Percentiles rank a stretch among this genome's conserved stretches.
Conservation (phyloP, 1,140 invertebrate species). For the Drosophila erecta region DNA sequence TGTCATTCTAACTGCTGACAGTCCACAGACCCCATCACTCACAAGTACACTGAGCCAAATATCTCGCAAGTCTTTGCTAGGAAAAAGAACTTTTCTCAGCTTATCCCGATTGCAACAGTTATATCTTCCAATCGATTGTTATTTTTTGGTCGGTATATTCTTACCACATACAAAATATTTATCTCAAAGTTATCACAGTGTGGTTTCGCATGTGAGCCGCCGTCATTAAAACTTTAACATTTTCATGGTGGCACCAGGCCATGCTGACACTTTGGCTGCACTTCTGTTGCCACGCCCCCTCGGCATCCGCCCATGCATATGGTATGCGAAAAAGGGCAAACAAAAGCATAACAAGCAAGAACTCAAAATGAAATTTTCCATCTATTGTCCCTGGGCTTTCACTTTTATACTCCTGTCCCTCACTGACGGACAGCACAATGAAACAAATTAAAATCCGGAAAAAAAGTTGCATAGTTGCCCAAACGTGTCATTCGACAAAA, state of each 20-base stretch:
- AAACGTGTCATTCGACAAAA: constrained; percentile 7
- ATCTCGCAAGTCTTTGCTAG: no score
- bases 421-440: constrained; percentile 36
- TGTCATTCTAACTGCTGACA: constrained; percentile 70
- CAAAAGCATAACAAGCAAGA: constrained; percentile 52
- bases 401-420: constrained; percentile 27
- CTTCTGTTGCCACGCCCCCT: constrained; percentile 23
- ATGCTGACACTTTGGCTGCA: constrained; percentile 63
- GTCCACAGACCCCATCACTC: constrained; percentile 32
- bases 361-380: constrained; percentile 70
- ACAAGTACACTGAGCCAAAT: constrained; percentile 4
- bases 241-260: constrained; percentile 65
- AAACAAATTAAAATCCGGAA: constrained; percentile 66
- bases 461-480: constrained; percentile 35
- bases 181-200: neutral
- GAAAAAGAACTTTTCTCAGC: no score
- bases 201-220: constrained; percentile 14
- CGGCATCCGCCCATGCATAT: constrained; percentile 33
- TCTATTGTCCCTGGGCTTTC: constrained; percentile 55
- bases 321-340: constrained; percentile 36
- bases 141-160: no score
- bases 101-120: no score
- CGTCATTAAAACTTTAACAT: constrained; percentile 80
- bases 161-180: no score
- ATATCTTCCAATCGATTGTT: no score